Evolutionary conservation across 2,797 vertebrate species (phyloP).

Genomic region (Pangasius macronema): DNA sequence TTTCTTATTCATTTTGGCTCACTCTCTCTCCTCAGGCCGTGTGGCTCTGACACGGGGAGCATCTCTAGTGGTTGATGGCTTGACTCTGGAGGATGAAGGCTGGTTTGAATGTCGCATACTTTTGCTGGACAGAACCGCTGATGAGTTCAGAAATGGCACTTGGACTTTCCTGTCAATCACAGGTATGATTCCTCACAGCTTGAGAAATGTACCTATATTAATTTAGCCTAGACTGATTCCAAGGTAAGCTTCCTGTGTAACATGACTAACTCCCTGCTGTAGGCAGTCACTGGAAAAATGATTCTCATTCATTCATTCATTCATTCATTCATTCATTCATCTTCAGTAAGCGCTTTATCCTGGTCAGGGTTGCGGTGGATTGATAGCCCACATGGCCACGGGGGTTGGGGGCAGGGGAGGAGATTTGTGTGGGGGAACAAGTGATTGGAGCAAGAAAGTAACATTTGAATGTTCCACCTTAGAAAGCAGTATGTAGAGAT

Average conservation of each 20-base stretch:
- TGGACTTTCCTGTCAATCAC: constrained; percentile 96
- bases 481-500: background rate
- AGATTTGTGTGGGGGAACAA: no score
- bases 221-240: background rate
- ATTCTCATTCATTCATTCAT: background rate
- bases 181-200: constrained; percentile 70
- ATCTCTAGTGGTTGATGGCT: constrained; percentile 83
- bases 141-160: constrained; percentile 91
- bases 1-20: background rate
- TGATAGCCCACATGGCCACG: background rate
- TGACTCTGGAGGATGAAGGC: constrained; percentile 90
- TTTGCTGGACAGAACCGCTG: constrained; percentile 85
- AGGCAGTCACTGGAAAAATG: background rate
- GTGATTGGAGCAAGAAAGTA: background rate
- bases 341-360: background rate
- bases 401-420: no score
- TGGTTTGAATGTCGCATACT: constrained; percentile 98
- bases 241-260: background rate
- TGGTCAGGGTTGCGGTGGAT: background rate
- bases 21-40: constrained; percentile 74
- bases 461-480: background rate
- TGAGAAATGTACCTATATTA: background rate
- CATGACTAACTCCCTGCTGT: background rate
- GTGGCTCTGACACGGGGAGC: constrained; percentile 85
- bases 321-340: background rate